Evolutionary conservation across 2,888 invertebrate species (phyloP), one percentile per base, ranked within the genome.

Genomic region (Limulus polyphemus): DNA sequence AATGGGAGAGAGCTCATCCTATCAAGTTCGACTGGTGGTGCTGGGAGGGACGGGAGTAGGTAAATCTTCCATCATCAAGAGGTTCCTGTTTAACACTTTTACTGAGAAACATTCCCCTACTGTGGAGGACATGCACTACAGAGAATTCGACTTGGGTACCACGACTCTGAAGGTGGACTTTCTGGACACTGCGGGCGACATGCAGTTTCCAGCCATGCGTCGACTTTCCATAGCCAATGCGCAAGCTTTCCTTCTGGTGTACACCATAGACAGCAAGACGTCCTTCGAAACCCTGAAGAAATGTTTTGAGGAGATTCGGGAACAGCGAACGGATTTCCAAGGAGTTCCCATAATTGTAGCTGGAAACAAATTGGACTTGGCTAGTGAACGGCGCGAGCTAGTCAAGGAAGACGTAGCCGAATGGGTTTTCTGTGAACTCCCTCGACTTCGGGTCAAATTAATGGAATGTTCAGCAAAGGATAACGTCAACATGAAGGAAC

Each of bases 141-240:
- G 87, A 62, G 89, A 90, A 76, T 91, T 87, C 75, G 84, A 87
- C 73, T 79, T 89, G 62, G 86, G 87, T 54, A 82, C 83, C 48
- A 82, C 85, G 68, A 84, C 85, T 12, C 79, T 90, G 55, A 87
- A 88, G 79, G 79, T 97, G 73, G 95, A 97, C 76, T 93, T 97
- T 72, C 79, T 97, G 73, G 97, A 98, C 77, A 98, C 97, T 11
- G 90, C 93, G n/a, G 90, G 90, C 46, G 89, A 90, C 75, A 83
- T 88, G 77, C 88, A 93, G 78, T 97, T 97, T 75, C 97, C 97
- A 0, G 97, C 95, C 11, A 97, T 98, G 97, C 81, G 94, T 68
- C 86, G 90, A 16, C 81, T 98, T 60, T 93, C 90, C 55, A 94
- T 97, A 77, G 88, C 90, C 69, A 93, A 91, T 5, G 95, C 94